Percentiles rank a stretch among this genome's conserved stretches.
Conservation (phyloP, 2,797 vertebrate species). For the Fundulus diaphanus region DNA sequence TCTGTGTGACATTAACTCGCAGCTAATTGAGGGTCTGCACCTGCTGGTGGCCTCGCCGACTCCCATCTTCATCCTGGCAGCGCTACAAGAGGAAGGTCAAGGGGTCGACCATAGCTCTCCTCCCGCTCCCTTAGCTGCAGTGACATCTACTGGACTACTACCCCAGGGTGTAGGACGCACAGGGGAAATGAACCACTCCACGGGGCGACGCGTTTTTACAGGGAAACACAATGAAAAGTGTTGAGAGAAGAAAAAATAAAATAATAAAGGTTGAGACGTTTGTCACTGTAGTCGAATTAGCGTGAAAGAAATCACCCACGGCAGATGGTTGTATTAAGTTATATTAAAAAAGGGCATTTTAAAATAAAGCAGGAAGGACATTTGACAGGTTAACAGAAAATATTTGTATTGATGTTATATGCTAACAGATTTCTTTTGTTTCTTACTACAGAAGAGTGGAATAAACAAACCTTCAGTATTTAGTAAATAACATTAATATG, state of each 20-base stretch:
- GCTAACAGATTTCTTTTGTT: conserved; percentile 55
- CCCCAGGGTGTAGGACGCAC: conserved; percentile 22
- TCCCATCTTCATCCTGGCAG: conserved; percentile 47
- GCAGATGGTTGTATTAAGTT: background rate
- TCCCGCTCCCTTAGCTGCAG: conserved; percentile 76
- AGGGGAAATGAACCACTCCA: background rate
- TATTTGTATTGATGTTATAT: conserved; percentile 79
- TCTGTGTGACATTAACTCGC: conserved; percentile 57
- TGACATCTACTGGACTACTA: conserved; percentile 84
- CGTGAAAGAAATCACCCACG: conserved; percentile 15
- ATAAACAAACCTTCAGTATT: conserved; percentile 59
- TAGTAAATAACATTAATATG: conserved; percentile 51
- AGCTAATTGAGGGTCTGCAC: conserved; percentile 50
- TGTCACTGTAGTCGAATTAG: conserved; percentile 12
- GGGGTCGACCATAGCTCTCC: conserved; percentile 63
- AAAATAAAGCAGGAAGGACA: conserved; percentile 60
- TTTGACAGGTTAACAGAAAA: conserved; percentile 70
- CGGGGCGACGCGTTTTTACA: background rate
- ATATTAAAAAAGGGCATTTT: background rate
- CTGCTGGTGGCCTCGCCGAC: conserved; percentile 48
- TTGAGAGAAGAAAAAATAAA: background rate
- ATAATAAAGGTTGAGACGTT: background rate
- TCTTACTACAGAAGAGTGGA: conserved; percentile 64
- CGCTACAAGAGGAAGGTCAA: conserved; percentile 52
- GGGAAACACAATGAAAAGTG: background rate